Percentiles rank a stretch among this genome's conserved stretches.
phyloP scores from a whole-genome alignment of 1,140 invertebrate species.

The Muscidifurax raptorellus region DNA sequence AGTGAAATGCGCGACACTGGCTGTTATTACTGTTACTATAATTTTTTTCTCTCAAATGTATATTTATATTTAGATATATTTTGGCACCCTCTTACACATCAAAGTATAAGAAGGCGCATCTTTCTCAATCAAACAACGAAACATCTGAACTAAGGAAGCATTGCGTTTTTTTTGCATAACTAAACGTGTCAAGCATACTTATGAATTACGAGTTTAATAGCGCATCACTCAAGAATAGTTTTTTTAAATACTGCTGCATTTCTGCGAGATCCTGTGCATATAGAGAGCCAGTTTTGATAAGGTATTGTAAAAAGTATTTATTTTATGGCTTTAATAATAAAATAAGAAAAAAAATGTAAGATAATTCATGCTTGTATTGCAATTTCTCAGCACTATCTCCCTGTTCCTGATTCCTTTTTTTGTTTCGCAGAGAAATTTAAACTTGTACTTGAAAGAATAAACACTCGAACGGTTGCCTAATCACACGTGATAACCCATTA shows the following conservation, averaged over 20 bases:
- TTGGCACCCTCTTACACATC: background rate
- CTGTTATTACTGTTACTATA: conserved; percentile 41
- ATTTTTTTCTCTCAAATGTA: conserved; percentile 34
- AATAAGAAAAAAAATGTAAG: conserved; percentile 13
- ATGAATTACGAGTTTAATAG: background rate
- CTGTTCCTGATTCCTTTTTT: background rate
- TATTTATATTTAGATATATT: conserved; percentile 41
- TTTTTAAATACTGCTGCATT: conserved; percentile 33
- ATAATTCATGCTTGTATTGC: background rate
- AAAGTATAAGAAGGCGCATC: background rate
- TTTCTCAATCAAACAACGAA: conserved; percentile 35
- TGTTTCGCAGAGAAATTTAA: conserved; percentile 12
- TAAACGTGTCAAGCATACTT: background rate
- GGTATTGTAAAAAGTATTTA: conserved; percentile 34
- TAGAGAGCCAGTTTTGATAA: conserved; percentile 17
- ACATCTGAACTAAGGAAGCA: background rate
- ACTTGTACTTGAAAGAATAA: background rate
- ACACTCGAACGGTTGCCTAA: background rate
- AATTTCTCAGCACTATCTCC: background rate
- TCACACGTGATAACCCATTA: background rate
- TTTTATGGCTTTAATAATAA: conserved; percentile 47
- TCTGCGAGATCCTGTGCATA: conserved; percentile 21
- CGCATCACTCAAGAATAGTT: background rate
- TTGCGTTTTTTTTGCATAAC: background rate
- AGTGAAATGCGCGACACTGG: background rate